phyloP scores from a whole-genome alignment of 92 coral and sea anemone genomes.

The Isaurus tuberculatus region DNA sequence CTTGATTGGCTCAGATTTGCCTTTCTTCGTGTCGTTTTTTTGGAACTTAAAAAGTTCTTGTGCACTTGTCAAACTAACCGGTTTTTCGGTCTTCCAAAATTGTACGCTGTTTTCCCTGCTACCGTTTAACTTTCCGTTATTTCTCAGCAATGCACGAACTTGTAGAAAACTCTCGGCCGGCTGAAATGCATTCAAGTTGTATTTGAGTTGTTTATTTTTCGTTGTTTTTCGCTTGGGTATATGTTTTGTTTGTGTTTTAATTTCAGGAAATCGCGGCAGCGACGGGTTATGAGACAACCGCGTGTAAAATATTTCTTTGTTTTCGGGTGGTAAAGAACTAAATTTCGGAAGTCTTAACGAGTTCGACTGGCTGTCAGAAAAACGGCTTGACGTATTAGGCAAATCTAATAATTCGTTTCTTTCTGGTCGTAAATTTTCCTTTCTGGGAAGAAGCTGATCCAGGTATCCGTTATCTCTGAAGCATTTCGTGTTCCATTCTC shows the following conservation, averaged over 20 bases:
- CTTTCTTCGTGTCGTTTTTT: not conserved
- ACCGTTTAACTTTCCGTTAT: not conserved
- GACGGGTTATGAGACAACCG: slow-evolving; percentile 67
- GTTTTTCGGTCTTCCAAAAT: not conserved
- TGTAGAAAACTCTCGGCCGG: slow-evolving; percentile 7
- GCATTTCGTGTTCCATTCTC: slow-evolving; percentile 10
- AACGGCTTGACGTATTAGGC: not conserved
- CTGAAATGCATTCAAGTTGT: not conserved
- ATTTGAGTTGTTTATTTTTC: slow-evolving; percentile 10
- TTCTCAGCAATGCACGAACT: slow-evolving; percentile 23
- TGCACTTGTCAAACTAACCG: not conserved
- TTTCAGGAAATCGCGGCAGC: slow-evolving; percentile 62
- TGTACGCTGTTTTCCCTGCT: not conserved
- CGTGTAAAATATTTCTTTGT: slow-evolving; percentile 86
- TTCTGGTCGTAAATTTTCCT: slow-evolving; percentile 8
- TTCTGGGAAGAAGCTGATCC: slow-evolving; percentile 43
- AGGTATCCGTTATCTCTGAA: slow-evolving; percentile 63
- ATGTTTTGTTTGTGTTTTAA: slow-evolving; percentile 21
- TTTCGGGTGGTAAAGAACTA: slow-evolving; percentile 73
- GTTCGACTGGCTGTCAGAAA: slow-evolving; percentile 26
- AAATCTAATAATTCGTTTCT: slow-evolving; percentile 31
- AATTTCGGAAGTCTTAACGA: slow-evolving; percentile 78
- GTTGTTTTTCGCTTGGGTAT: slow-evolving; percentile 7
- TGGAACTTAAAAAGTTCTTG: not conserved
- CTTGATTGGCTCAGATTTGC: not conserved